Percentiles rank a stretch among this genome's conserved stretches.
Evolutionary conservation across 2,888 invertebrate genomes (phyloP).

Genomic region (Elegia similella): DNA sequence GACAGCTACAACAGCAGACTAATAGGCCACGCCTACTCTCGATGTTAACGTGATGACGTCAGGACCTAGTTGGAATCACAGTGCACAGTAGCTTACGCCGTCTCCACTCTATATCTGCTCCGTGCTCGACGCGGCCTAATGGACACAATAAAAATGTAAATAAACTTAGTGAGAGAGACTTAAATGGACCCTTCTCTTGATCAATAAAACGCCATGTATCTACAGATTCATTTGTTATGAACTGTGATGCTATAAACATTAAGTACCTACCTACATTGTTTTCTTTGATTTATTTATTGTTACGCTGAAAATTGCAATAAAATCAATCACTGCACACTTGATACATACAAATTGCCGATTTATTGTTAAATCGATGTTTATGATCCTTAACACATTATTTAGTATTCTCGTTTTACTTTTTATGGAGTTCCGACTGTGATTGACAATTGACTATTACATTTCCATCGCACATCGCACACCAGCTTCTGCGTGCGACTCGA

Average conservation of each 20-base stretch:
- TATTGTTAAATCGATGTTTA: conserved; percentile 17
- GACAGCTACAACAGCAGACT: too few relatives aligned
- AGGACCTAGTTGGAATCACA: too few relatives aligned
- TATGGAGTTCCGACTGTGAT: conserved; percentile 70
- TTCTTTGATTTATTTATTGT: neutral
- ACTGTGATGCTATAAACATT: too few relatives aligned
- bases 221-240: neutral
- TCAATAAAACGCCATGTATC: conserved; percentile 8
- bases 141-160: conserved; percentile 66
- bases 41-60: too few relatives aligned
- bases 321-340: neutral
- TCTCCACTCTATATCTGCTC: too few relatives aligned
- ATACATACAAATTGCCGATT: conserved; percentile 7
- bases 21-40: too few relatives aligned
- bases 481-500: conserved; percentile 47
- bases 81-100: too few relatives aligned
- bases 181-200: conserved; percentile 39
- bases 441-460: conserved; percentile 72
- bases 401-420: conserved; percentile 38
- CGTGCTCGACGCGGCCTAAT: conserved; percentile 50
- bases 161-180: conserved; percentile 60
- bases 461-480: conserved; percentile 60
- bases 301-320: conserved; percentile 1
- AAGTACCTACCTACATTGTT: neutral
- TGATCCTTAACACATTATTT: conserved; percentile 10